Base-by-base conservation (phyloP, 1,140 invertebrate genomes). In the Drosophila lacertosa region DNA sequence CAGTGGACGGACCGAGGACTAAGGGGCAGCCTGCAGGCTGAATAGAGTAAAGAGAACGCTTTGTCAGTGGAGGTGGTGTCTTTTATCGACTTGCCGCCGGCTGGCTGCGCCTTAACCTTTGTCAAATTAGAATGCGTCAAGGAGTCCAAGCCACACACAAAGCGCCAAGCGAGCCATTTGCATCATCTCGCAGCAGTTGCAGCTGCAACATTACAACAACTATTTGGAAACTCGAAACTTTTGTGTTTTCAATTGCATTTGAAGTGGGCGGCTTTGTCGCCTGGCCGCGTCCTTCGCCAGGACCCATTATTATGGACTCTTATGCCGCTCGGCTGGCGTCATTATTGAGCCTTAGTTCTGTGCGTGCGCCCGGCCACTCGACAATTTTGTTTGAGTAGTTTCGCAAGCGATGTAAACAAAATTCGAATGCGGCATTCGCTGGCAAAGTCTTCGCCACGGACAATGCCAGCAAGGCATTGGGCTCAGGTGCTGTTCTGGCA, bases 381-480 rank as follows among this genome's bases (percentile, higher is more conserved):
- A 68, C 53, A 64, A 75, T 83, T 65, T 75, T 83, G 72, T 80
- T 80, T 76, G 58, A 76, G 68, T 69, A 60, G 72, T 76, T 79
- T 53, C 51, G 60, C 33, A 54, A 18, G 67, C 26, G 24, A 37
- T 26, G 71, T 74, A 72, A 77, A 70, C 79, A 67, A 74, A 63
- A 75, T 72, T 73, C 42, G 48, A 84, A 76, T 79, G 66, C 63
- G 39, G 60, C 57, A 74, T 65, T 57, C 55, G 26, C 37, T 57
- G 63, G 33, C 50, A 50, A 42, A 66, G 54, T 53, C 0, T 40
- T 54, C 39, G 18, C 18, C 50, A 24, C 51, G 76, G 66, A 83
- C 76, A 86, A 68, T 86, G 67, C 45, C 44, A 64, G 64, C 66
- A 79, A 65, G 71, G 75, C 79, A 80, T 84, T 84, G 76, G 73